Base-by-base conservation (phyloP, 2,113 vertebrate species). In the Abramis brama region DNA sequence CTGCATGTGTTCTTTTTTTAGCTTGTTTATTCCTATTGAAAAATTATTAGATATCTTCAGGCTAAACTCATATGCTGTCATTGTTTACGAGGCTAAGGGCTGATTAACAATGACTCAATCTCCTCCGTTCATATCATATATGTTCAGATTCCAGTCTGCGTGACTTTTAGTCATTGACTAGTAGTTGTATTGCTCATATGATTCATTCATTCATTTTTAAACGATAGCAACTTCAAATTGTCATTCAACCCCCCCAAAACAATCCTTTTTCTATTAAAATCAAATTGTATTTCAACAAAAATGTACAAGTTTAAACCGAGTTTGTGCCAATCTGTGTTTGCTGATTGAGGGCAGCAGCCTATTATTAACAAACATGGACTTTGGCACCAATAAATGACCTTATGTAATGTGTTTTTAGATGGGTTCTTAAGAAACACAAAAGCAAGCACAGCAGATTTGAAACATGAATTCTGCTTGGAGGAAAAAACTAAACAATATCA, bases 361-460 rank as follows among this genome's bases (percentile, higher is more conserved):
- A 1, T 36, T 78, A 64, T 84, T n/a, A 59, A 80, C 82, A 84
- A 74, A 39, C 76, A 64, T 5, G n/a, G 33, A 83, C 74, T 79
- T 73, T 43, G 70, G 19, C 47, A 36, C 73, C 74, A 17, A 43
- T 79, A 73, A 84, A 79, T 73, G 0, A 84, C 25, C 5, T 47
- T 45, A 55, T 25, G n/a, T 19, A 71, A 60, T 17, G 9, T 71
- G 7, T 21, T 11, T 21, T 50, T 68, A 66, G 13, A 52, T 13
- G 13, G 13, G 11, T 15, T 50, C 8, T 50, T 15, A 52, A 30
- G 19, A 47, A 47, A 50, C 50, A 52, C 50, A 52, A 5, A 50
- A 4, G 50, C 50, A 17, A 52, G 5, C 50, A 17, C 17, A 52
- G 17, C 66, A 39, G 30, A 21, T 36, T 8, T 70, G 4, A 70